A percentile compares a stretch with the other conserved stretches of the same genome.
Evolutionary conservation across 2,888 invertebrate species (phyloP).

Genomic region (Alloplasta piceator): DNA sequence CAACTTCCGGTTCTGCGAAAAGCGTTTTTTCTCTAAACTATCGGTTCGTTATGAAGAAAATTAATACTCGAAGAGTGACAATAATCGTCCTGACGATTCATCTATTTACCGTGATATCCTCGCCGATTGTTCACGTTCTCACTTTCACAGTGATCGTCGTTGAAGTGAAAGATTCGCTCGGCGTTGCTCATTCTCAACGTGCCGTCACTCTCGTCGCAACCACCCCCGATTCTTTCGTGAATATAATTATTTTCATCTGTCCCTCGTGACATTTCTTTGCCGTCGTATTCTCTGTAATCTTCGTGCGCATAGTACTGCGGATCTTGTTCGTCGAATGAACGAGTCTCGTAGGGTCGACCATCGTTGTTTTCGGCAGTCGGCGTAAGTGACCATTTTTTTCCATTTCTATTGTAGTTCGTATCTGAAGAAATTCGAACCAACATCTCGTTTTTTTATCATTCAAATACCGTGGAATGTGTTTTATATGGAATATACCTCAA

Average conservation of each 20-base stretch:
- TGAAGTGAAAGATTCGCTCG: too few species aligned
- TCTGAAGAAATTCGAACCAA: background rate
- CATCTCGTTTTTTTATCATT: background rate
- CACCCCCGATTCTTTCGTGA: conserved; percentile 22
- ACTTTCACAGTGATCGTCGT: background rate
- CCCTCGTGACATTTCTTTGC: background rate
- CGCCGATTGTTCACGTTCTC: background rate
- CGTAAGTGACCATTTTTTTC: conserved; percentile 4
- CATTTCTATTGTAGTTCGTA: conserved; percentile 38
- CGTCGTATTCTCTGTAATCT: conserved; percentile 10
- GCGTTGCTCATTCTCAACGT: too few species aligned
- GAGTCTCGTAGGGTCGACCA: background rate
- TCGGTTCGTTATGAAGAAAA: too few species aligned
- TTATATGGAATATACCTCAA: background rate
- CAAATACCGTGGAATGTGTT: background rate
- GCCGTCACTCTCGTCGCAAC: conserved; percentile 1
- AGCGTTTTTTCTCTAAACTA: too few species aligned
- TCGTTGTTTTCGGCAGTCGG: background rate
- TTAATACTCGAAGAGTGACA: too few species aligned
- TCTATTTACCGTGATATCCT: too few species aligned
- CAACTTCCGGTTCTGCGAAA: too few species aligned
- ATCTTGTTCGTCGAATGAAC: background rate
- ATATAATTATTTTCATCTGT: background rate
- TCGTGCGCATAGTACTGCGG: conserved; percentile 1
- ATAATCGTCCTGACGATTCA: too few species aligned